phyloP scores from a whole-genome alignment of 1,140 invertebrate species.

The Pteromalus puparum region DNA sequence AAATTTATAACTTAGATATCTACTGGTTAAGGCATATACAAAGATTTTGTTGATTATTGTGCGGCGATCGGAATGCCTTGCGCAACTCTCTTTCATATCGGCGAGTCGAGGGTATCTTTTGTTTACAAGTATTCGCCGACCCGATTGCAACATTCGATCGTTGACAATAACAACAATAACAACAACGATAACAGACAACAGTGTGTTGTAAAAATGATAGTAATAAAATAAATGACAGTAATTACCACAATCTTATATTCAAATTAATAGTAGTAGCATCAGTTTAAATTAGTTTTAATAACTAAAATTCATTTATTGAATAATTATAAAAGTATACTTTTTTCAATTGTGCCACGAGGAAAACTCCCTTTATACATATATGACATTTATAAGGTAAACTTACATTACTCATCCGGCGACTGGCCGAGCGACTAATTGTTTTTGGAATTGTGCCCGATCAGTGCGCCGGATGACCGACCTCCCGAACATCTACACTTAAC shows the following conservation, averaged over 20 bases:
- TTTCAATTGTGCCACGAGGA: not conserved
- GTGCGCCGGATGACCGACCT: not conserved
- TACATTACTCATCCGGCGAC: slow-evolving; percentile 10
- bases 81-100: too few species aligned
- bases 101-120: too few species aligned
- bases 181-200: slow-evolving; percentile 36
- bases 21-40: not conserved
- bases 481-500: not conserved
- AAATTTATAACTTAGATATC: not conserved
- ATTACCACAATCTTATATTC: slow-evolving; percentile 7
- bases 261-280: slow-evolving; percentile 5
- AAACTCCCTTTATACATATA: slow-evolving; percentile 18
- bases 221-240: not conserved
- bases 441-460: slow-evolving; percentile 1
- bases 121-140: too few species aligned
- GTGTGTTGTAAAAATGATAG: slow-evolving; percentile 33
- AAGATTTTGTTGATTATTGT: not conserved
- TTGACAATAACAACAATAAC: slow-evolving; percentile 41
- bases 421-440: slow-evolving; percentile 15
- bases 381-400: slow-evolving; percentile 18
- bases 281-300: not conserved
- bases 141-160: not conserved
- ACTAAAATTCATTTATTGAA: not conserved
- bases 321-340: slow-evolving; percentile 19
- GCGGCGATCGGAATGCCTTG: not conserved